Evolutionary conservation across 1,140 invertebrate species (phyloP).

Genomic region (Caenorhabditis inopinata): DNA sequence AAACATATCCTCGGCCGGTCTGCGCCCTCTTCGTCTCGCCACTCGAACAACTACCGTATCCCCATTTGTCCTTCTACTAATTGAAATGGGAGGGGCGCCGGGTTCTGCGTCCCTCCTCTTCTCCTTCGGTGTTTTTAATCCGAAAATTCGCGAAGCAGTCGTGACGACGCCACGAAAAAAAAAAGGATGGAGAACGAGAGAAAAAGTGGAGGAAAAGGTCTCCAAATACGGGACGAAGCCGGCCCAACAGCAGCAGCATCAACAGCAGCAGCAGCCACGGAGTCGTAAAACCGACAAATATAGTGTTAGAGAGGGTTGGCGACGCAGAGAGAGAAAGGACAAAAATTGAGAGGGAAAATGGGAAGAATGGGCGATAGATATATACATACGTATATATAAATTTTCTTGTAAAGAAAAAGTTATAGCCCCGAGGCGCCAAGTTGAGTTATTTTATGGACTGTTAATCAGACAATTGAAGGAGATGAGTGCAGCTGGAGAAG

Average conservation of each 20-base stretch:
- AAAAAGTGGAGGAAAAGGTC: too few relatives aligned
- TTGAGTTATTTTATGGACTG: slow-evolving; percentile 2
- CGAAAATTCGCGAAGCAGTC: slow-evolving; percentile 11
- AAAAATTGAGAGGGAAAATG: background rate
- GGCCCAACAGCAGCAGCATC: too few relatives aligned
- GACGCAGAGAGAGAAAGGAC: background rate
- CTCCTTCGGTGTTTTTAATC: background rate
- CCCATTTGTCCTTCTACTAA: background rate
- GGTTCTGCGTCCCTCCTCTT: background rate
- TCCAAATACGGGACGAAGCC: background rate
- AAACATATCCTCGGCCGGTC: too few relatives aligned
- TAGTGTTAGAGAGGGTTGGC: background rate
- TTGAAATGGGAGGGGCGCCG: background rate
- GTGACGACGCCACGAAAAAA: background rate
- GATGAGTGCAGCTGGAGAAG: too few relatives aligned
- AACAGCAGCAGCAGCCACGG: background rate
- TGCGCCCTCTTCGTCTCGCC: too few relatives aligned
- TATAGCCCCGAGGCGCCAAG: background rate
- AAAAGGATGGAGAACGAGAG: too few relatives aligned
- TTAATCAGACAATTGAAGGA: too few relatives aligned
- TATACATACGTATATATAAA: too few relatives aligned
- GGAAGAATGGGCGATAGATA: background rate
- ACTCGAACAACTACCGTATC: slow-evolving; percentile 21
- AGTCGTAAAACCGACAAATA: background rate
- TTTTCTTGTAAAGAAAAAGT: too few relatives aligned